These are phyloP conservation scores for Coptodon rendalli DNA, from an alignment of 2,113 vertebrate genomes.

Conservation along the genomic window DNA sequence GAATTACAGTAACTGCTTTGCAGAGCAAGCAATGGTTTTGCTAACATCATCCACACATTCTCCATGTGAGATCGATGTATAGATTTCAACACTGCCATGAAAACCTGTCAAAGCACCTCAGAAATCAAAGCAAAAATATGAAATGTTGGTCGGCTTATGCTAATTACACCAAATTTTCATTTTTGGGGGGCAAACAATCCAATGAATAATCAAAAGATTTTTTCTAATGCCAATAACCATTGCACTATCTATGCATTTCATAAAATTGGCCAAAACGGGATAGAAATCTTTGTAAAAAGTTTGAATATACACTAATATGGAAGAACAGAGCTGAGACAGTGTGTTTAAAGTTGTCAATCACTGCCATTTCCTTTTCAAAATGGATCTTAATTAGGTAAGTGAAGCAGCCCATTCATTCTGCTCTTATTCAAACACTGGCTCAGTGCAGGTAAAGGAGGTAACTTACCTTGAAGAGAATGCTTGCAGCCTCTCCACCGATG, in stretches of 20 bases:
- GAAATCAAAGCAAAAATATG: background rate
- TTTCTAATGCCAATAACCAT: background rate
- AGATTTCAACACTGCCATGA: background rate
- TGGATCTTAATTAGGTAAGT: background rate
- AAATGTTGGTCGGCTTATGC: background rate
- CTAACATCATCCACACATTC: background rate
- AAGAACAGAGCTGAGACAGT: background rate
- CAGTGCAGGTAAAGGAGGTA: constrained; percentile 44
- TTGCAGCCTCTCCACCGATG: constrained; percentile 8
- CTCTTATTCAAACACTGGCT: background rate
- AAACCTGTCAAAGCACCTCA: background rate
- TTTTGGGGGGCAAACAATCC: background rate
- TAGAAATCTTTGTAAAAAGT: background rate
- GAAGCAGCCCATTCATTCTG: background rate
- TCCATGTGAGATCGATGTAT: background rate
- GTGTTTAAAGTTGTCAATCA: background rate
- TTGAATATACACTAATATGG: background rate
- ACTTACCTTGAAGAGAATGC: constrained; percentile 54
- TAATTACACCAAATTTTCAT: background rate
- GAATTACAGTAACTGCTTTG: background rate
- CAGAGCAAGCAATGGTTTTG: background rate
- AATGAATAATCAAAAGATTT: background rate
- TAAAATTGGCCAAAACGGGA: background rate
- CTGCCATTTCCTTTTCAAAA: background rate
- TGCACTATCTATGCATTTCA: background rate